phyloP scores from a whole-genome alignment of 1,140 invertebrate species.

The Drosophila repletoides region DNA sequence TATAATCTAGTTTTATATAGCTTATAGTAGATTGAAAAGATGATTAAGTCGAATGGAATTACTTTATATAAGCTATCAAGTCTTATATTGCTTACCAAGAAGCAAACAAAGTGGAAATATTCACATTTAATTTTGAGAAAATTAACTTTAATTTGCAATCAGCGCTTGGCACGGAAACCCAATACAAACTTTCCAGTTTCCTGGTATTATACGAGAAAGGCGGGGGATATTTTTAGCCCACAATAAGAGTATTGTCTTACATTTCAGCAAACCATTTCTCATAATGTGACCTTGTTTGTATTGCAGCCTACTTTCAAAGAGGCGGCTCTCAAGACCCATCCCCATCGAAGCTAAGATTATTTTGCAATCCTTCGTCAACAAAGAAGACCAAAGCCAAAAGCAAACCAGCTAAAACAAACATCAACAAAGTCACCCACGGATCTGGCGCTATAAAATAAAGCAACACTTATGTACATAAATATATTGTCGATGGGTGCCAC shows the following conservation, averaged over 20 bases:
- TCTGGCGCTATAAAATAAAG: background rate
- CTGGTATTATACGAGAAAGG: background rate
- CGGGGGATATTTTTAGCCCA: background rate
- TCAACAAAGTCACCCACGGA: constrained; percentile 2
- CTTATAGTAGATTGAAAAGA: no score
- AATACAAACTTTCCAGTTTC: background rate
- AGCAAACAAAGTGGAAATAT: background rate
- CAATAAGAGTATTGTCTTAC: background rate
- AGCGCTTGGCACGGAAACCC: no score
- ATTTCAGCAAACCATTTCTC: background rate
- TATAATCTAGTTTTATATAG: no score
- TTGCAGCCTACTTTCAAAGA: background rate
- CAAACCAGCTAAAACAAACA: background rate
- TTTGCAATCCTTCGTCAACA: background rate
- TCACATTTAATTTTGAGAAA: background rate
- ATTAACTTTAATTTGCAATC: background rate
- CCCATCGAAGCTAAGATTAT: background rate
- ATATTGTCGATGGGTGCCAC: constrained; percentile 1
- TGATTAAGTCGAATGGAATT: no score
- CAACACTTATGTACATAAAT: no score
- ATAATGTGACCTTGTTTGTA: background rate
- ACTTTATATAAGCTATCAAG: no score
- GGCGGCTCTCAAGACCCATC: background rate
- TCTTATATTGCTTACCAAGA: constrained; percentile 12
- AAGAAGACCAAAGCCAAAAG: constrained; percentile 1